Evolutionary conservation across 2,113 vertebrate genomes (phyloP), one percentile per base, ranked within the genome.

Genomic region (Perognathus longimembris): DNA sequence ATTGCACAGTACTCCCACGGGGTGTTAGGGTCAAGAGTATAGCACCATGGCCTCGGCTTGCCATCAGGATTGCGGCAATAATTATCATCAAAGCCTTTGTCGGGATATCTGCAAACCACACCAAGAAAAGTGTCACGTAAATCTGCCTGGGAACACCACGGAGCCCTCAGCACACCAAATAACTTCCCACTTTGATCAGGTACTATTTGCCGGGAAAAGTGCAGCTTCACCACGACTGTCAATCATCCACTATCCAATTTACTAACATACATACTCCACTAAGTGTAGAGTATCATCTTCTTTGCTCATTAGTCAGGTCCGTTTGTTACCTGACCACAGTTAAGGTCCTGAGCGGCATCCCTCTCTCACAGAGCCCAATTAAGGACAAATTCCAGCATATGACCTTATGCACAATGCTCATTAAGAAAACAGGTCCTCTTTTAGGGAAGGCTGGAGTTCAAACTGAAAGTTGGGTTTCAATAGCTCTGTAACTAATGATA

Each of bases 41-140:
- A 99, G 98, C 99, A 99, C 99, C 99, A 99, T 0, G 99, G 99
- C 97, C 98, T 98, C 92, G 97, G 98, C 94, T 99, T 99, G 97
- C 98, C 99, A 95, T 99, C 98, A n/a, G 99, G 99, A 96, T 99
- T 99, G 97, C 99, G 98, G 97, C 99, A 99, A 97, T 99, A 99
- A 99, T 99, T 99, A 98, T 99, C 99, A 97, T 99, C 98, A 97
- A 99, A 98, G 97, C 99, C 99, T 92, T 99, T 99, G 98, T 99
- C 98, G 30, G 99, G 99, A 95, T 99, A 99, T 98, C 99, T 99
- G 98, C 91, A 98, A 98, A 97, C 95, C 97, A 98, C 97, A 98
- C 85, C 0, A 28, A 97, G 92, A 97, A 97, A 97, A 15, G 90
- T 89, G 96, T 98, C 97, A 97, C 10, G 76, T 92, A 97, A 97